Conservation (phyloP, 2,888 invertebrate species). For the Eustalomyia histrio region DNA sequence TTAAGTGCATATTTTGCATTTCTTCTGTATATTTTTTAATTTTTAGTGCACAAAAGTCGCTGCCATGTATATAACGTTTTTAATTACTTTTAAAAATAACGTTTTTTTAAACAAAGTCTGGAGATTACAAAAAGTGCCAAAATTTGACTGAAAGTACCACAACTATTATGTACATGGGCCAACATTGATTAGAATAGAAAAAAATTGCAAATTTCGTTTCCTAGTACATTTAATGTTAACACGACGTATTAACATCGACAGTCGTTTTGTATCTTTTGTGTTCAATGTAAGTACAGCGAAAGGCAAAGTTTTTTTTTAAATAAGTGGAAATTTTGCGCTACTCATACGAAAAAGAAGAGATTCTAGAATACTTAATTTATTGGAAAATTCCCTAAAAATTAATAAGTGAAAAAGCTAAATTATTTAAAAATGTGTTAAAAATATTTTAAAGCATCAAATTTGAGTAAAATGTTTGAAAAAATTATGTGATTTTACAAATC, state of each 20-base stretch:
- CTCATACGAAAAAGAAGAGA: constrained; percentile 12
- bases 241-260: constrained; percentile 36
- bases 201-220: neutral
- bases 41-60: no score
- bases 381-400: constrained; percentile 24
- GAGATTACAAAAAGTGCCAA: no score
- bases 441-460: neutral
- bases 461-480: neutral
- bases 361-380: constrained; percentile 40
- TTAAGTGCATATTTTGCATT: no score
- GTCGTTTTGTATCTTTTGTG: constrained; percentile 70
- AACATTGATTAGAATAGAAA: no score
- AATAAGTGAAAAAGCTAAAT: neutral
- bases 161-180: no score
- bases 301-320: constrained; percentile 5
- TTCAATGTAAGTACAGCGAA: constrained; percentile 75
- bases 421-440: constrained; percentile 6
- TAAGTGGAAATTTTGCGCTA: no score
- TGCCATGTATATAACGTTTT: no score
- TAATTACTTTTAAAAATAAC: no score
- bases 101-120: no score
- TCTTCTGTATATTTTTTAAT: no score
- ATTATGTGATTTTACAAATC: neutral
- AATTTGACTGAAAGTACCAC: no score
- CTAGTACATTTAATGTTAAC: constrained; percentile 17